Conservation (phyloP, 2,888 invertebrate genomes). For the Timema cristinae region DNA sequence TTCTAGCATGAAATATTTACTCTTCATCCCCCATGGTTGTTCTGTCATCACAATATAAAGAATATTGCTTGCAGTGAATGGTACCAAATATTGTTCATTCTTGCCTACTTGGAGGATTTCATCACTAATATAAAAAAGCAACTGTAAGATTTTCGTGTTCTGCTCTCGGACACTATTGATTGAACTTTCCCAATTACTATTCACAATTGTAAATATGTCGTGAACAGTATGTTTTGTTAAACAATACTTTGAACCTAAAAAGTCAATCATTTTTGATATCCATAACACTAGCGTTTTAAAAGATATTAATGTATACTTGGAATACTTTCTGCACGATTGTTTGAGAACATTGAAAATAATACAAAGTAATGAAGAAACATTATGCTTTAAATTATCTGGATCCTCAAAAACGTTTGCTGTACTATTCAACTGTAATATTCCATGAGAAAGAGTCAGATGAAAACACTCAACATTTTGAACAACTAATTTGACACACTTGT, state of each 20-base stretch:
- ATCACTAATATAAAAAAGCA: constrained; percentile 28
- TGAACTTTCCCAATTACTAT: constrained; percentile 57
- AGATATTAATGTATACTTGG: constrained; percentile 12
- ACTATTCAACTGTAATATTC: constrained; percentile 21
- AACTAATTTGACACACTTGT: too few species aligned
- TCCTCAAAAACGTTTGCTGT: neutral
- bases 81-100: neutral
- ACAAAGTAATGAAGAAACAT: neutral
- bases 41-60: constrained; percentile 38
- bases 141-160: constrained; percentile 49
- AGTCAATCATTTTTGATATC: constrained; percentile 7
- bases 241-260: neutral
- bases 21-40: constrained; percentile 56
- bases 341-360: constrained; percentile 15
- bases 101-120: neutral
- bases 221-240: neutral
- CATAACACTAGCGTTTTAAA: constrained; percentile 19
- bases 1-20: constrained; percentile 55
- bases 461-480: constrained; percentile 23
- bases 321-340: constrained; percentile 11
- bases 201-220: constrained; percentile 23
- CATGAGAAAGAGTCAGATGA: constrained; percentile 24
- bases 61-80: constrained; percentile 40
- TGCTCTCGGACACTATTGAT: constrained; percentile 54
- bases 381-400: neutral